These are phyloP conservation scores for Epirrhoe tristata DNA, from an alignment of 2,888 invertebrate species.

Conservation along the genomic window DNA sequence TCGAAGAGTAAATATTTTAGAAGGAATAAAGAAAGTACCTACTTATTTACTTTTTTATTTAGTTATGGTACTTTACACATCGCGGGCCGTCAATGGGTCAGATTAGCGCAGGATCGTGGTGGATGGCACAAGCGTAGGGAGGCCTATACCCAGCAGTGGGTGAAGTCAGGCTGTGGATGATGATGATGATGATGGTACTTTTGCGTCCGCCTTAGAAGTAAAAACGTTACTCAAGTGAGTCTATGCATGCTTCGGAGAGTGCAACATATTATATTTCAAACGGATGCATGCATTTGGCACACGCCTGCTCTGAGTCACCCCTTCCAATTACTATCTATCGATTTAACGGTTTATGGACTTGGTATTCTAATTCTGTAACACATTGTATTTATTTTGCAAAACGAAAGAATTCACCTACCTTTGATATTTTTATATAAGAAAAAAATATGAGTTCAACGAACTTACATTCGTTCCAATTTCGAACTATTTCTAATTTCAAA, in stretches of 20 bases:
- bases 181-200: neutral
- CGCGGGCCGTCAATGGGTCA: too few species aligned
- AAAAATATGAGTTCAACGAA: conserved; percentile 1
- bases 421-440: neutral
- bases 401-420: neutral
- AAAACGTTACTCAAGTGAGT: neutral
- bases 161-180: too few species aligned
- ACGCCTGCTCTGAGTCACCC: conserved; percentile 52
- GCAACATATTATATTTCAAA: conserved; percentile 78
- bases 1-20: too few species aligned
- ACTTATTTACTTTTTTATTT: too few species aligned
- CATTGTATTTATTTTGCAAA: neutral
- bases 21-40: too few species aligned
- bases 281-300: conserved; percentile 64
- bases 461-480: neutral
- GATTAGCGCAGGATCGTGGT: too few species aligned
- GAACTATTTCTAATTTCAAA: conserved; percentile 41
- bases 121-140: too few species aligned
- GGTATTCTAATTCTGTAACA: conserved; percentile 27
- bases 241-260: conserved; percentile 57
- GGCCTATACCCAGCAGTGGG: too few species aligned
- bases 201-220: neutral
- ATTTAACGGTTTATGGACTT: conserved; percentile 36
- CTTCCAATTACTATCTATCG: conserved; percentile 50
- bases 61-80: too few species aligned